A percentile compares a stretch with the other conserved stretches of the same genome.
Conservation (phyloP, 92 coral and sea anemone species). For the Metridium senile region DNA sequence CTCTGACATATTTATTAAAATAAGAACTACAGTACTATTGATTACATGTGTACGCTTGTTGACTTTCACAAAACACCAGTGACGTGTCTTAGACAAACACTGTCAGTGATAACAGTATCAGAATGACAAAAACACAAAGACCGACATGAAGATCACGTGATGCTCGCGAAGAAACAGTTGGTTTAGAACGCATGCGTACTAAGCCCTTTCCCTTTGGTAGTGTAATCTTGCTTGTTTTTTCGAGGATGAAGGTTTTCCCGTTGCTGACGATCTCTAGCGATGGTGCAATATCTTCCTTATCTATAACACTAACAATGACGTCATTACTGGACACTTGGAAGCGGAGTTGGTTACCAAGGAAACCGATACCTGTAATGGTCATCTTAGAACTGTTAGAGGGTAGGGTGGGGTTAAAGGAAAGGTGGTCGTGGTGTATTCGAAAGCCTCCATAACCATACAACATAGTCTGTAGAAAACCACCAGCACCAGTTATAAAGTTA, state of each 20-base stretch:
- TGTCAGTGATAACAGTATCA: not conserved
- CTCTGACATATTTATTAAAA: too few relatives aligned
- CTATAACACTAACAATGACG: conserved; percentile 48
- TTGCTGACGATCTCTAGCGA: conserved; percentile 38
- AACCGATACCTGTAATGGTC: conserved; percentile 55
- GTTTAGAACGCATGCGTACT: conserved; percentile 51
- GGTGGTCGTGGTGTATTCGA: conserved; percentile 41
- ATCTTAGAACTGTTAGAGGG: conserved; percentile 68
- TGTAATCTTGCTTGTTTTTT: conserved; percentile 42
- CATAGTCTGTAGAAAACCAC: conserved; percentile 77
- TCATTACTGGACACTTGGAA: conserved; percentile 35
- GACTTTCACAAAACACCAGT: too few relatives aligned
- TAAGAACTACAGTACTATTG: too few relatives aligned
- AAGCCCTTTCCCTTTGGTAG: conserved; percentile 35
- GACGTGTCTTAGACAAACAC: too few relatives aligned
- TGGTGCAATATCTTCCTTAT: conserved; percentile 64
- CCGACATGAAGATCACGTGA: not conserved
- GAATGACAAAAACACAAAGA: conserved; percentile 2
- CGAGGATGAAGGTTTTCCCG: conserved; percentile 31
- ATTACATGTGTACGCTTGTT: too few relatives aligned
- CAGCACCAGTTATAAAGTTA: conserved; percentile 85
- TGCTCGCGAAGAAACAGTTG: conserved; percentile 21
- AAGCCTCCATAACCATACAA: conserved; percentile 84
- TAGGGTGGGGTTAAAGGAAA: conserved; percentile 64
- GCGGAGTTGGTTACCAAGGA: conserved; percentile 65